These are phyloP conservation scores for Pongo abelii DNA, from an alignment of 2,113 vertebrate species.

Conservation along the genomic window DNA sequence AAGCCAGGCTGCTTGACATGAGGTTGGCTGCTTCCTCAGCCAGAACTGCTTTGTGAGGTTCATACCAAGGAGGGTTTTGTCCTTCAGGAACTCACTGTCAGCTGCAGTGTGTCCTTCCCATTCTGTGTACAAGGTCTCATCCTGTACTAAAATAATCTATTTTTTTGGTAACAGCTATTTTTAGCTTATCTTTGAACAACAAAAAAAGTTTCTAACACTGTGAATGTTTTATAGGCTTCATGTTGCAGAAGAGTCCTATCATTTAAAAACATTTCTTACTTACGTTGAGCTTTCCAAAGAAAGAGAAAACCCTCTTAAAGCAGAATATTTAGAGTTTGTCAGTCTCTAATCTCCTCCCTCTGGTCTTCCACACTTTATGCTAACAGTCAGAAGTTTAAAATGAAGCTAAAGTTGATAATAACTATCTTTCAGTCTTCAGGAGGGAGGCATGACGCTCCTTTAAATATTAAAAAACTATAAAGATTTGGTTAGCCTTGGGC, in stretches of 20 bases:
- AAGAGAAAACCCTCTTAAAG: neutral
- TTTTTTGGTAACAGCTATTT: constrained; percentile 56
- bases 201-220: neutral
- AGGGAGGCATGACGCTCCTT: neutral
- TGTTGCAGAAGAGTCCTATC: neutral
- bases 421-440: neutral
- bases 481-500: neutral
- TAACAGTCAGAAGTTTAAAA: neutral
- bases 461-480: neutral
- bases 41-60: neutral
- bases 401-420: neutral
- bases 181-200: constrained; percentile 64
- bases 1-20: rapidly evolving
- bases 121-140: constrained; percentile 33
- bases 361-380: neutral
- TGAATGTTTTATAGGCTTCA: neutral
- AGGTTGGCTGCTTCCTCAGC: neutral
- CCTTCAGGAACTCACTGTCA: constrained; percentile 34
- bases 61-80: neutral
- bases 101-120: neutral
- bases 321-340: neutral
- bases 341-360: neutral
- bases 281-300: neutral
- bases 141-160: constrained; percentile 44
- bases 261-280: neutral